Conservation (phyloP, 2,113 vertebrate species). For the Gallinago paraguaiae region DNA sequence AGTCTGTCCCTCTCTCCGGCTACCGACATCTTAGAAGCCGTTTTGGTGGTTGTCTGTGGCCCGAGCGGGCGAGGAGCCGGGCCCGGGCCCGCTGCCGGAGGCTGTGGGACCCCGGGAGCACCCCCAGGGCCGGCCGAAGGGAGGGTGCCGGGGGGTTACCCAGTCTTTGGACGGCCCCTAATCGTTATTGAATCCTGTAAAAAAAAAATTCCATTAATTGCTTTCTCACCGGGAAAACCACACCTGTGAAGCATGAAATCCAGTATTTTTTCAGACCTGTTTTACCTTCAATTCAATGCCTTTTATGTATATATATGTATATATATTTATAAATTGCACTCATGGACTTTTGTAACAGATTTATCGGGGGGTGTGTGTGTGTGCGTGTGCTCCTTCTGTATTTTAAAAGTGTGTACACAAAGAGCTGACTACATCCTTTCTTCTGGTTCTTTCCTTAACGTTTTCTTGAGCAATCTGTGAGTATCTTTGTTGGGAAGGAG, state of each 20-base stretch:
- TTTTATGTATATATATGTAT: background rate
- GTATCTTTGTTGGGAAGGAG: background rate
- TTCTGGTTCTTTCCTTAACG: accelerated
- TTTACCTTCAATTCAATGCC: background rate
- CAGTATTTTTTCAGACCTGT: background rate
- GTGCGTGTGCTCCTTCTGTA: background rate
- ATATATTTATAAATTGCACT: too few species aligned
- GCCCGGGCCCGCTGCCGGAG: background rate
- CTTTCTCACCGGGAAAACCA: background rate
- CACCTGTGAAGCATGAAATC: background rate
- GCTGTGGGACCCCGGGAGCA: background rate
- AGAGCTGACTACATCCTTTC: background rate
- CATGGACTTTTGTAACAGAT: background rate
- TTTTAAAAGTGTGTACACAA: background rate
- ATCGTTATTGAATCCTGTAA: background rate
- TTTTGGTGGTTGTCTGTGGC: background rate
- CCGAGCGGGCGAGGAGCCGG: background rate
- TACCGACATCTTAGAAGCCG: background rate
- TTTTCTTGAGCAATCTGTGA: background rate
- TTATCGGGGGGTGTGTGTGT: background rate
- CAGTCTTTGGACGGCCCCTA: background rate
- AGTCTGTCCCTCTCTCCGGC: background rate
- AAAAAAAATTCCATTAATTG: background rate
- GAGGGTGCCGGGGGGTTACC: background rate
- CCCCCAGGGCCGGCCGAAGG: accelerated